Evolutionary conservation across 2,113 vertebrate genomes (phyloP).

Genomic region (Chaetodon trifascialis): DNA sequence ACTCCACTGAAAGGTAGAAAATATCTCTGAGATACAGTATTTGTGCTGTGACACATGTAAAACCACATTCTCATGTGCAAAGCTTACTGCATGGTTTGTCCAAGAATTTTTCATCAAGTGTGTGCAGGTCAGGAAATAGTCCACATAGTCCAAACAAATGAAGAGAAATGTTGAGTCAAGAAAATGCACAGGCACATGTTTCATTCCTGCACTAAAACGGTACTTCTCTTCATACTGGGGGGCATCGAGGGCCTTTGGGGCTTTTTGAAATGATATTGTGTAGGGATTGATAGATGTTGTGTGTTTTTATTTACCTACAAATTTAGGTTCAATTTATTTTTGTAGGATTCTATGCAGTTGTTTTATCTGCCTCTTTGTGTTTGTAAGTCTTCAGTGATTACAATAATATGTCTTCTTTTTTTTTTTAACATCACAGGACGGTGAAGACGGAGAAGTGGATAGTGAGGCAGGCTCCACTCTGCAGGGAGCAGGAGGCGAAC

Average conservation of each 20-base stretch:
- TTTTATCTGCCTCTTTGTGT: conserved; percentile 28
- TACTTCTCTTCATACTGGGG: not conserved
- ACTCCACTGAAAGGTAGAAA: no score
- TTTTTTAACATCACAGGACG: conserved; percentile 61
- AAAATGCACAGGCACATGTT: not conserved
- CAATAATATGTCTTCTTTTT: conserved; percentile 42
- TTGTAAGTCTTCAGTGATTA: conserved; percentile 23
- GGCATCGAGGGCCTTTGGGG: not conserved
- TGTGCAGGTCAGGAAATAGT: conserved; percentile 1
- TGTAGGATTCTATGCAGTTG: conserved; percentile 1
- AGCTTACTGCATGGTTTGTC: not conserved
- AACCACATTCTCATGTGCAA: not conserved
- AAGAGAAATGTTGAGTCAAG: not conserved
- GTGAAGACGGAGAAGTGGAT: conserved; percentile 48
- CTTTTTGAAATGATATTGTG: not conserved
- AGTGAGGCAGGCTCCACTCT: conserved; percentile 41
- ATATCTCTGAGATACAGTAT: no score
- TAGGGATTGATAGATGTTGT: no score
- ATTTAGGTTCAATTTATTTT: not conserved
- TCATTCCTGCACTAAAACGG: not conserved
- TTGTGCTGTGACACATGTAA: no score
- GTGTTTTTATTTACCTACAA: not conserved
- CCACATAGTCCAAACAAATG: not conserved
- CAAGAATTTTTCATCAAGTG: not conserved
- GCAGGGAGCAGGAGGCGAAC: conserved; percentile 23